Evolutionary conservation across 2,888 invertebrate species (phyloP), one percentile per base, ranked within the genome.

Genomic region (Cosmia trapezina): DNA sequence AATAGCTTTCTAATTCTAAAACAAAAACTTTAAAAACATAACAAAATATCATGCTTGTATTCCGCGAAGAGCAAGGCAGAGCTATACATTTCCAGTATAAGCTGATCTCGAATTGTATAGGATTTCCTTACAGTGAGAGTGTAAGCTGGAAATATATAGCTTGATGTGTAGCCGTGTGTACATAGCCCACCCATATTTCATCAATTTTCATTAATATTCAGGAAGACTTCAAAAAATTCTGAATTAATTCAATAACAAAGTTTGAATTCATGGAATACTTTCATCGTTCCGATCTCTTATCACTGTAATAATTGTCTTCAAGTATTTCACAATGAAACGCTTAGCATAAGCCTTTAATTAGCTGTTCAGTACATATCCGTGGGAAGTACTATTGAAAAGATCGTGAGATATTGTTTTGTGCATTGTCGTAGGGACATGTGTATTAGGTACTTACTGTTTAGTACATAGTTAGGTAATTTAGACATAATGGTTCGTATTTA

Each of bases 361-460:
- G 37, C 62, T n/a, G 73, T 59, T 17, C 33, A 57, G 79, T 78
- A 79, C 63, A 72, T 60, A 72, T 66, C 47, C 84, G 83, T 85
- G 84, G 84, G 84, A 84, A 81, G 14, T 60, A 33, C n/a, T n/a
- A 62, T 69, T 69, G 47, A 71, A 74, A 11, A 71, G 77, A 83
- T 85, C n/a, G 73, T 81, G 61, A 65, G 81, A 81, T 79, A 83
- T 57, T 59, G 61, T 72, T 70, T 67, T 72, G 67, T 73, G 60
- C 56, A 74, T 80, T 78, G 71, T 73, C 68, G 19, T 65, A 69
- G 73, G 49, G 72, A 77, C 60, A 68, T n/a, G 8, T 70, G 57
- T 66, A 41, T 63, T 74, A 64, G 37, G 47, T 62, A 67, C 65
- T 8, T 8, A 8, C 9, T 56, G 28, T 41, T 41, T 57, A 43